Base-by-base conservation (phyloP, 1,140 invertebrate genomes). In the Anagrus nilaparvatae region DNA sequence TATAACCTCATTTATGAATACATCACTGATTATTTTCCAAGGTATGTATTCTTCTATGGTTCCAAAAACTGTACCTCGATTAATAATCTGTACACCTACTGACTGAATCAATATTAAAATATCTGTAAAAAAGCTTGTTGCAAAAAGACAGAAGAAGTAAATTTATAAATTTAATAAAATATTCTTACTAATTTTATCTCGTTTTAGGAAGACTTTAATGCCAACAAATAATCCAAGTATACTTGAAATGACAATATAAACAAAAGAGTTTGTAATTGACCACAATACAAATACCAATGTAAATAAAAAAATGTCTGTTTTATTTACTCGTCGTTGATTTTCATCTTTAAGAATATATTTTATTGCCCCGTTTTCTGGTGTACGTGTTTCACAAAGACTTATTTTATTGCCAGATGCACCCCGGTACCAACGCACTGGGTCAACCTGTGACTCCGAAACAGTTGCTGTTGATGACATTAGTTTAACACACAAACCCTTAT, bases 1-100 rank as follows among this genome's bases (percentile, higher is more conserved):
- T 45, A 77, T 73, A 21, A 77, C 74, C 65, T 77, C 75, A 54
- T 77, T 76, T 13, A 77, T 73, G 43, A 76, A 70, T 41, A 77
- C 54, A 54, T 74, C 69, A 38, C 72, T 55, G n/a, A 77, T 59
- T 33, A 55, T 61, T 7, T 66, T 60, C 54, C 66, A 68, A 30
- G 71, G 65, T 49, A 77, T 62, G 48, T 74, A 72, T 45, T 62
- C 53, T 27, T 51, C 61, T 7, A 60, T 55, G 8, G 51, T 61
- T 24, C 62, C 43, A 63, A 47, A 36, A 59, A 61, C 44, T 60
- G 60, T 40, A 67, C 58, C 37, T 51, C 60, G 54, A 51, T 49
- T 51, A 16, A 57, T 54, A 14, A 70, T 67, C 50, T 77, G 73
- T 33, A 73, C 51, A 9, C 73, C 74, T 29, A 77, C 56, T 40